These are phyloP conservation scores for Ecliptopera silaceata DNA, from an alignment of 2,888 invertebrate species.

Conservation along the genomic window DNA sequence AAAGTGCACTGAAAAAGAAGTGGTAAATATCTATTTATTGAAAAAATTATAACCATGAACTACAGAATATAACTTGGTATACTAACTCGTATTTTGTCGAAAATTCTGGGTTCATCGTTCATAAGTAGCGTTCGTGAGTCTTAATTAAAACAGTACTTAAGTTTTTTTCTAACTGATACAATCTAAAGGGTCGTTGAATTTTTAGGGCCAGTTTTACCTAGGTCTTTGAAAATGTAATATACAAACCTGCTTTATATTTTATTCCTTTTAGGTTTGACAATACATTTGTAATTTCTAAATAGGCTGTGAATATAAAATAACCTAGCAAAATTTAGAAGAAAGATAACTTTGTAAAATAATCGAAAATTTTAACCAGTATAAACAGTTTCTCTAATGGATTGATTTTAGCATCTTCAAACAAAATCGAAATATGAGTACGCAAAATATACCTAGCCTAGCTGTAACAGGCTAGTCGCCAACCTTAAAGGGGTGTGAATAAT, in stretches of 20 bases:
- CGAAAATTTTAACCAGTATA: too few relatives aligned
- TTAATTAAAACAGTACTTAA: not conserved
- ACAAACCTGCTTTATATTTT: not conserved
- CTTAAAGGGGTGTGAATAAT: slow-evolving; percentile 50
- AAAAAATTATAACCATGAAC: too few relatives aligned
- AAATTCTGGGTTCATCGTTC: slow-evolving; percentile 16
- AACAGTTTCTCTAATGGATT: too few relatives aligned
- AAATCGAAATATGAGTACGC: not conserved
- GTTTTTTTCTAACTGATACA: slow-evolving; percentile 7
- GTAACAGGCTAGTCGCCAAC: not conserved
- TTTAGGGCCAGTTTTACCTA: not conserved
- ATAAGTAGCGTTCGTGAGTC: slow-evolving; percentile 33
- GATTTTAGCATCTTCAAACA: too few relatives aligned
- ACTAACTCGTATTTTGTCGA: not conserved
- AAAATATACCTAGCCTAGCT: slow-evolving; percentile 7
- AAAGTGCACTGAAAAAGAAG: too few relatives aligned
- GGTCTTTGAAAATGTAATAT: not conserved
- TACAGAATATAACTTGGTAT: too few relatives aligned
- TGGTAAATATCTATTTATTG: too few relatives aligned
- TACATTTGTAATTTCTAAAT: too few relatives aligned
- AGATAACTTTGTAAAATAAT: too few relatives aligned
- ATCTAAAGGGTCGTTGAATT: slow-evolving; percentile 9
- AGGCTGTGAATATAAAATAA: too few relatives aligned
- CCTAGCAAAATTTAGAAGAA: too few relatives aligned
- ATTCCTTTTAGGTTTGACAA: too few relatives aligned